A percentile compares a stretch with the other conserved stretches of the same genome.
phyloP scores from a whole-genome alignment of 1,140 invertebrate genomes.

The Zaprionus nigranus region DNA sequence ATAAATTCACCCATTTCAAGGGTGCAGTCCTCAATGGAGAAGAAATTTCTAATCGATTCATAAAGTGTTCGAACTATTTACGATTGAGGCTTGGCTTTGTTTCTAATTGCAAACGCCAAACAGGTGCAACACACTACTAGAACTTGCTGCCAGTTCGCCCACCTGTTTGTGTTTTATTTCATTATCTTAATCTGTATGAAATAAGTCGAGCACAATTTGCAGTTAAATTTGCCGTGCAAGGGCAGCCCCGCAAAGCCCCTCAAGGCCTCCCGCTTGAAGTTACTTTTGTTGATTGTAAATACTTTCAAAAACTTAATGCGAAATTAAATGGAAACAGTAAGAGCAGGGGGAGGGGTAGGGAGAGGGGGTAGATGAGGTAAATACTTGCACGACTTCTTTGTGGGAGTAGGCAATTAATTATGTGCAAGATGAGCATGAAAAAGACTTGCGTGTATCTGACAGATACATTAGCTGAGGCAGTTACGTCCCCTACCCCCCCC shows the following conservation, averaged over 20 bases:
- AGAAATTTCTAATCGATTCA: conserved; percentile 4
- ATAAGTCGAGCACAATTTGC: conserved; percentile 64
- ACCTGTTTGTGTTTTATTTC: neutral
- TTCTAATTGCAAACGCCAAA: neutral
- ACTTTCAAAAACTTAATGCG: conserved; percentile 23
- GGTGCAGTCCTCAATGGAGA: conserved; percentile 16
- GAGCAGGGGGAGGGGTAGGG: neutral
- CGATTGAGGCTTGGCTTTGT: conserved; percentile 30
- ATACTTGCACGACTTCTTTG: neutral
- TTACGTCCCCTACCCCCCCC: conserved; percentile 1
- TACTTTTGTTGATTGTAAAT: conserved; percentile 34
- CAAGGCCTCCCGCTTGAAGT: conserved; percentile 54
- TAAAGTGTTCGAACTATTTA: conserved; percentile 37
- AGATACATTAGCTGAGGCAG: conserved; percentile 56
- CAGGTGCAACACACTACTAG: neutral
- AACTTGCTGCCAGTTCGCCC: neutral
- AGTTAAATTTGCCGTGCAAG: conserved; percentile 61
- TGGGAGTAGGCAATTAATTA: conserved; percentile 17
- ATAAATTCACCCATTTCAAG: conserved; percentile 62
- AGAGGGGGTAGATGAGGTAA: neutral
- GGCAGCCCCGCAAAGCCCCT: conserved; percentile 38
- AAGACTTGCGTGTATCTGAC: conserved; percentile 50
- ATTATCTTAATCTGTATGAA: conserved; percentile 33
- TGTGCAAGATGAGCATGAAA: neutral
- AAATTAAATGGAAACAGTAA: neutral